These are phyloP conservation scores for Cataglyphis altisquamis DNA, from an alignment of 2,888 invertebrate species.

Conservation along the genomic window DNA sequence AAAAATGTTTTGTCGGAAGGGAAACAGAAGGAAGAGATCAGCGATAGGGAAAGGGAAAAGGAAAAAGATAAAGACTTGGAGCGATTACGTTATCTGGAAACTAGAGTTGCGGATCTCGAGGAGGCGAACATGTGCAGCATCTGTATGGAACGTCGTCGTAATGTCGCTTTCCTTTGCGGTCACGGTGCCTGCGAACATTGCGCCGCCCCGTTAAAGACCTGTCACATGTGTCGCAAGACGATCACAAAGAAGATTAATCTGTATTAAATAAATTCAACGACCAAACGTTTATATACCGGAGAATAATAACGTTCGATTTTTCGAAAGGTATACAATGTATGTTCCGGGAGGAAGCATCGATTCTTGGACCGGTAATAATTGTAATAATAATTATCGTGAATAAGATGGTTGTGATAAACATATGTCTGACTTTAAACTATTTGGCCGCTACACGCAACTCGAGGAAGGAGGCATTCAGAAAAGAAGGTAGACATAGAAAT, in stretches of 20 bases:
- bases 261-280: constrained; percentile 83
- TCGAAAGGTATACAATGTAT: not conserved
- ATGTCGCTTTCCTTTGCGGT: constrained; percentile 95
- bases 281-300: not conserved
- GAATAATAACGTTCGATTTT: not conserved
- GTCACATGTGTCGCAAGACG: constrained; percentile 94
- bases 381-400: constrained; percentile 15
- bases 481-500: not conserved
- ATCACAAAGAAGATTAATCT: constrained; percentile 92
- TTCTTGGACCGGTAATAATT: not conserved
- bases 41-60: constrained; percentile 75
- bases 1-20: constrained; percentile 61
- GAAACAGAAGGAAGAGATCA: constrained; percentile 71
- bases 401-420: not conserved
- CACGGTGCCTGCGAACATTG: constrained; percentile 95
- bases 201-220: constrained; percentile 92
- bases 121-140: constrained; percentile 95
- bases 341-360: not conserved
- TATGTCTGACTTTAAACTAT: not conserved
- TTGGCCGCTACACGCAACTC: not conserved
- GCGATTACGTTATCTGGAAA: constrained; percentile 89
- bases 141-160: constrained; percentile 94
- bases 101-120: constrained; percentile 94
- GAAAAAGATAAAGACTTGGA: constrained; percentile 83
- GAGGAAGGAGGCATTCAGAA: not conserved